Evolutionary conservation across 2,797 vertebrate species (phyloP).

Genomic region (Hypotaenidia philippensis): DNA sequence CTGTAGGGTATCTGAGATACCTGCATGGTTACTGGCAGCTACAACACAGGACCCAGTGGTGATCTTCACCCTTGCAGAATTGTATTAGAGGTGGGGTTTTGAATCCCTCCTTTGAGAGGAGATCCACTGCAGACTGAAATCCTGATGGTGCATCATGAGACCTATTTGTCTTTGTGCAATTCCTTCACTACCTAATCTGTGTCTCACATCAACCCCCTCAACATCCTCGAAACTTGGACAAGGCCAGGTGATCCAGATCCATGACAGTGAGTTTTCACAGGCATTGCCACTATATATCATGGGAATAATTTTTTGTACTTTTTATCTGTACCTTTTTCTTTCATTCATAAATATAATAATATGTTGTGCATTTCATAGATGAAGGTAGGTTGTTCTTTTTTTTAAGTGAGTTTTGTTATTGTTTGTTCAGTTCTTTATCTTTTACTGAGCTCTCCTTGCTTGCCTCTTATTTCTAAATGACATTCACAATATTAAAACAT

Average conservation of each 20-base stretch:
- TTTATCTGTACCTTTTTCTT: background rate
- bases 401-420: background rate
- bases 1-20: background rate
- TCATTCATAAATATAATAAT: background rate
- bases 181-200: background rate
- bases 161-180: background rate
- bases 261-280: rapidly evolving
- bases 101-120: background rate
- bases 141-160: background rate
- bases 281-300: background rate
- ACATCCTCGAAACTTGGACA: background rate
- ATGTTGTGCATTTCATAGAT: background rate
- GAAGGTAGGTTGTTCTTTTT: background rate
- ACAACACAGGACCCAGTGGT: background rate
- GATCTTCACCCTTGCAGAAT: background rate
- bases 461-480: background rate
- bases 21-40: background rate
- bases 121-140: background rate
- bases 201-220: background rate
- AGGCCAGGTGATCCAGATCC: background rate
- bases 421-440: background rate
- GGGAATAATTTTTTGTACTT: background rate
- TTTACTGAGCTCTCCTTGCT: background rate
- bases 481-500: background rate
- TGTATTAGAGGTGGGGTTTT: background rate